Evolutionary conservation across 2,888 invertebrate species (phyloP), one percentile per base, ranked within the genome.

Genomic region (Falcaria lacertinaria): DNA sequence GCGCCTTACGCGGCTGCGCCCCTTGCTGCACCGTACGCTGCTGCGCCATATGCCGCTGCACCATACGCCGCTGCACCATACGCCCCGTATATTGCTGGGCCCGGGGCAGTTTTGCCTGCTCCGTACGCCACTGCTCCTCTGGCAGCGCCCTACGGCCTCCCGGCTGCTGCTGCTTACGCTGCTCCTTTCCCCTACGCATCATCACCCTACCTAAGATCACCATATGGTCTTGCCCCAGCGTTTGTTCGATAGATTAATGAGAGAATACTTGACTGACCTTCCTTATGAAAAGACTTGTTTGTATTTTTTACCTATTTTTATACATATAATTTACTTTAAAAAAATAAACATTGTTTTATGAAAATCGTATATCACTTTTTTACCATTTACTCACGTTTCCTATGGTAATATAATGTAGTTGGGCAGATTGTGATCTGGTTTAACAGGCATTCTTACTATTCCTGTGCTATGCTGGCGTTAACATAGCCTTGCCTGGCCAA

Each of bases 171-270:
- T 7, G 56, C 62, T 2, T 60, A 59, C n/a, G 60, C 69, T 15
- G 65, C 66, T 2, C 64, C 74, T 13, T 64, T 58, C 16, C 45
- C 54, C 52, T 74, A 76, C 41, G 56, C 59, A 15, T 54, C 69
- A 4, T 61, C 60, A 8, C 56, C 37, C 2, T 44, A 79, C 42
- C 52, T 79, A 15, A 74, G 82, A 25, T 60, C 81, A 2, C 70
- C 82, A 0, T 71, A 67, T 36, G 78, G 78, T 39, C 58, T 75
- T 25, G 78, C 77, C 43, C 86, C 89, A 67, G 83, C 88, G 13
- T 87, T 75, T 59, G 84, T 87, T 43, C 86, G 88, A 80, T 89
- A 89, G 86, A 74, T 76, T 84, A 28, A 28, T 60, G 70, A 80
- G 72, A 74, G 64, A 81, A 80, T 65, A 71, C 47, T 55, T 50